Conservation (phyloP, 2,797 vertebrate species). For the Neostethus bicornis region DNA sequence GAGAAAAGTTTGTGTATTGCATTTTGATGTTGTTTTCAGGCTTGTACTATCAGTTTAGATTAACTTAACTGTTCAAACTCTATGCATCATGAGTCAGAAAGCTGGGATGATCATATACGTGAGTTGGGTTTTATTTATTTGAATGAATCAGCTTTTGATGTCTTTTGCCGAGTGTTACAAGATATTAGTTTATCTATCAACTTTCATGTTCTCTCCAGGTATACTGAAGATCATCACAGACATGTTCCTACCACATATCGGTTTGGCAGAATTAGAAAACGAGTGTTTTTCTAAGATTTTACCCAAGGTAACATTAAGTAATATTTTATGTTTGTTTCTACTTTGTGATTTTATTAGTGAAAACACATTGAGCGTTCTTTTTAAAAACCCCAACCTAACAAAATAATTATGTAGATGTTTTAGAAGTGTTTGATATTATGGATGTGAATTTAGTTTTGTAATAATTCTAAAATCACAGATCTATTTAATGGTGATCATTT, state of each 20-base stretch:
- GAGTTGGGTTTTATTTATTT: constrained; percentile 69
- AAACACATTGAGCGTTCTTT: not conserved
- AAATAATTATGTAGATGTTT: not conserved
- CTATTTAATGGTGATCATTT: too few relatives aligned
- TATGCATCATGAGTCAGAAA: constrained; percentile 81
- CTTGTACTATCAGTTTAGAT: not conserved
- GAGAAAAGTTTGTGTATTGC: not conserved
- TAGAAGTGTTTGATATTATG: not conserved
- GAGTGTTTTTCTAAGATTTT: constrained; percentile 89
- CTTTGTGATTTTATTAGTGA: too few relatives aligned
- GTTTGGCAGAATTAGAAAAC: constrained; percentile 83
- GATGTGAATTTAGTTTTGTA: too few relatives aligned
- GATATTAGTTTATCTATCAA: too few relatives aligned
- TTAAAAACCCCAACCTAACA: not conserved
- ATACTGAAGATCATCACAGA: constrained; percentile 88
- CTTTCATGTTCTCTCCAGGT: too few relatives aligned
- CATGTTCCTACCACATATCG: constrained; percentile 92
- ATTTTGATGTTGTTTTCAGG: not conserved
- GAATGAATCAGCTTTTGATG: not conserved
- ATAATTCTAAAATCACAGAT: too few relatives aligned
- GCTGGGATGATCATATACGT: constrained; percentile 87
- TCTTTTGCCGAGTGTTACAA: not conserved
- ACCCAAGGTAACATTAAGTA: constrained; percentile 84
- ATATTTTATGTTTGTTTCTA: not conserved
- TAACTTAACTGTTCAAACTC: constrained; percentile 83